A percentile compares a stretch with the other conserved stretches of the same genome.
phyloP scores from a whole-genome alignment of 2,888 invertebrate genomes.

The Pyralis farinalis region DNA sequence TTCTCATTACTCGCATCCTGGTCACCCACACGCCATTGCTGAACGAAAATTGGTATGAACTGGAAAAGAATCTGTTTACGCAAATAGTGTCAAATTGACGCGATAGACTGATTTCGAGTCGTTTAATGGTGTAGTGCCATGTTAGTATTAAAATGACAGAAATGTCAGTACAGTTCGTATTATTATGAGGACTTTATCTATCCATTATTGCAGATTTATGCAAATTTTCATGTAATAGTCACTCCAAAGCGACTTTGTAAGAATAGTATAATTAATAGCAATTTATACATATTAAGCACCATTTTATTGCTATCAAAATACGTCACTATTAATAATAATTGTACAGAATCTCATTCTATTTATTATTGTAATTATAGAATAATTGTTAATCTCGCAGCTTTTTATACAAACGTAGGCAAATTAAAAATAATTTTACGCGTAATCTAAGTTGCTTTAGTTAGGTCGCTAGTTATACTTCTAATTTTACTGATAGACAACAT shows the following conservation, averaged over 20 bases:
- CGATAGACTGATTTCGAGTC: slow-evolving; percentile 72
- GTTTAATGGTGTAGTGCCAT: slow-evolving; percentile 74
- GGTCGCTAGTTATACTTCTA: too few relatives aligned
- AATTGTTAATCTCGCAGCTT: slow-evolving; percentile 25
- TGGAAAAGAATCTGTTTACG: slow-evolving; percentile 17
- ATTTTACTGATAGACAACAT: too few relatives aligned
- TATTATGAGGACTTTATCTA: slow-evolving; percentile 47
- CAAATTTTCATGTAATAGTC: slow-evolving; percentile 28
- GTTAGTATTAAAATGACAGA: slow-evolving; percentile 63
- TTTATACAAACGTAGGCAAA: slow-evolving; percentile 13
- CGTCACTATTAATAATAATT: slow-evolving; percentile 38
- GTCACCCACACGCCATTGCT: slow-evolving; percentile 75
- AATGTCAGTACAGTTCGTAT: slow-evolving; percentile 48
- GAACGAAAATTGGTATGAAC: slow-evolving; percentile 71
- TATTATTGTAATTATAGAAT: slow-evolving; percentile 51
- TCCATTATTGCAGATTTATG: slow-evolving; percentile 22
- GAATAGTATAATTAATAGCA: slow-evolving; percentile 25
- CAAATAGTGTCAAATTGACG: slow-evolving; percentile 37
- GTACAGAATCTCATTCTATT: slow-evolving; percentile 65
- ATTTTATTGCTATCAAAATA: slow-evolving; percentile 31
- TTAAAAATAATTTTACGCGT: too few relatives aligned
- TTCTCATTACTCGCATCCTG: slow-evolving; percentile 81
- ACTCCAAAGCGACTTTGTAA: slow-evolving; percentile 32
- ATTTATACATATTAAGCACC: slow-evolving; percentile 44
- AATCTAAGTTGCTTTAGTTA: too few relatives aligned